Base-by-base conservation (phyloP, 37 sponge, comb jelly and placozoan species). In the Amphimedon queenslandica region DNA sequence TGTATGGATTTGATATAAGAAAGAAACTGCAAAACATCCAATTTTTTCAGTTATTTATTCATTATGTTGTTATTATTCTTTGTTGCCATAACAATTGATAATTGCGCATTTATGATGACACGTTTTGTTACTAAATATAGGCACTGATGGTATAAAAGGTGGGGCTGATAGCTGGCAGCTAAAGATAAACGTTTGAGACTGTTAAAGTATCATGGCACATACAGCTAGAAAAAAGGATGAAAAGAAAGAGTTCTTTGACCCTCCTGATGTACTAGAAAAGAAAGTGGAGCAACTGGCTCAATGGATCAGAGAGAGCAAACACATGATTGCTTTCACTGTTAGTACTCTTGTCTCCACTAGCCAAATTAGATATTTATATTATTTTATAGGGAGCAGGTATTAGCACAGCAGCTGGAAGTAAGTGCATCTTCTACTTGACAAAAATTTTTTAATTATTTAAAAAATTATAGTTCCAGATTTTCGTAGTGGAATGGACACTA, bases 361-460 rank as follows among this genome's bases (percentile, higher is more conserved):
- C 40, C 41, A 55, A 13, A 37, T 30, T n/a, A n/a, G n/a, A n/a
- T n/a, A n/a, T 51, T 30, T 5, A 3, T 4, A 61, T 66, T n/a
- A 1, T 73, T 5, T 25, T 79, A n/a, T 72, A 88, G 90, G 90
- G 90, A 55, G 90, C 90, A 30, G 90, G 90, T 33, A 69, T 89
- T 69, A 89, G 90, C 60, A 89, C 90, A 0, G 40, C 80, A 37
- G 84, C 90, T 68, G 90, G 90, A 47, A 89, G 88, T 88, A 66
- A 82, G 88, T 77, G 2, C n/a, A 33, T 8, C 23, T 32, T 33
- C 6, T 33, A 16, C 16, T 35, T 21, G 27, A 18, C 13, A n/a
- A 31, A 28, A 40, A 31, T 32, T 69, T 20, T 40, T 21, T 32
- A 23, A 23, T 2, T n/a, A 5, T 2, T 24, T 2, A 29, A 23